Conservation (phyloP, 2,113 vertebrate species). For the Podarcis raffonei region DNA sequence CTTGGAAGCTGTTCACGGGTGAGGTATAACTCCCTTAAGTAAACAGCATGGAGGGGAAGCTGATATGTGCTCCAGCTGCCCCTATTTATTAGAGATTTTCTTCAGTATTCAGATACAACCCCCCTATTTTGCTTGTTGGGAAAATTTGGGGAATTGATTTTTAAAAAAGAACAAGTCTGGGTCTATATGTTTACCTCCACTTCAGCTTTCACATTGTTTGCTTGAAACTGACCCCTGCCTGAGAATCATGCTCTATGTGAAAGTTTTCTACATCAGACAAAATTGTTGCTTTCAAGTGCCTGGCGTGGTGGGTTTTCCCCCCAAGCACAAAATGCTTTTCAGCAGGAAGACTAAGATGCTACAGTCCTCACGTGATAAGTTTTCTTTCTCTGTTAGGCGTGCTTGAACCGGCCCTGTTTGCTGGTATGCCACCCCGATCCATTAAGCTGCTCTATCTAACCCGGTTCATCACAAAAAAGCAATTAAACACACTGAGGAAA, state of each 20-base stretch:
- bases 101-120: no score
- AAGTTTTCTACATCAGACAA: neutral
- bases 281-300: neutral
- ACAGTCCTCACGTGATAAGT: neutral
- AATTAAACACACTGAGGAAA: neutral
- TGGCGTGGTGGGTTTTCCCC: no score
- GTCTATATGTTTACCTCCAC: no score
- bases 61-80: no score
- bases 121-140: no score
- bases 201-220: neutral
- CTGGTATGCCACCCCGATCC: neutral
- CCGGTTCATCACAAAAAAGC: neutral
- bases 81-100: no score
- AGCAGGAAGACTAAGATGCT: neutral
- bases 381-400: neutral
- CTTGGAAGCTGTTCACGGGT: no score
- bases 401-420: neutral
- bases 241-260: neutral
- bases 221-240: neutral
- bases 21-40: no score
- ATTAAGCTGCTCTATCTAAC: neutral
- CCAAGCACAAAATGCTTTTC: neutral
- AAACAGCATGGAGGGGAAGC: no score
- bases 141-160: neutral
- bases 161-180: no score